These are phyloP conservation scores for Bombycilla garrulus DNA, from an alignment of 2,113 vertebrate species.

Conservation along the genomic window DNA sequence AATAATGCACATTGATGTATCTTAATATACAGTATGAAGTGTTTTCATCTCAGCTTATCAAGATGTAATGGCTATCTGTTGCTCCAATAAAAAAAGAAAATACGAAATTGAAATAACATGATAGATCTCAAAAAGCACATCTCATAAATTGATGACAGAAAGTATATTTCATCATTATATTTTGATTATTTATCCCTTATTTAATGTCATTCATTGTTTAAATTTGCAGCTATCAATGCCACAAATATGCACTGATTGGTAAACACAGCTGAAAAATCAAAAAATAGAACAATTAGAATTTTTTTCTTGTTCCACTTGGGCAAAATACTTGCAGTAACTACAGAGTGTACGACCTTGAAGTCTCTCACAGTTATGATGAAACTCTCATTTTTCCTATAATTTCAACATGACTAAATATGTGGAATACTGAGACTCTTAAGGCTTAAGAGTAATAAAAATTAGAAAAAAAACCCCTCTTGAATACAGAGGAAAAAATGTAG, in stretches of 20 bases:
- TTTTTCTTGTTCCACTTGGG: background rate
- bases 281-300: background rate
- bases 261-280: background rate
- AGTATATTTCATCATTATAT: background rate
- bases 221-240: background rate
- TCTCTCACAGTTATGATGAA: background rate
- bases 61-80: background rate
- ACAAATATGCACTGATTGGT: background rate
- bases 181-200: background rate
- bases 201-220: background rate
- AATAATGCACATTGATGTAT: background rate
- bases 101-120: background rate
- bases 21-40: background rate
- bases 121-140: background rate
- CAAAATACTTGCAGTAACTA: background rate
- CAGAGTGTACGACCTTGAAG: background rate
- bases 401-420: background rate
- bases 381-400: background rate
- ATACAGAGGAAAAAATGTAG: background rate
- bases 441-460: background rate
- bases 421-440: background rate
- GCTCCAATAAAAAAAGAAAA: background rate
- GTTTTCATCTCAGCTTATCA: background rate
- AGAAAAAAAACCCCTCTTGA: background rate
- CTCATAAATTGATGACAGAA: background rate